Evolutionary conservation across 2,113 vertebrate species (phyloP).

Genomic region (Hippotragus niger): DNA sequence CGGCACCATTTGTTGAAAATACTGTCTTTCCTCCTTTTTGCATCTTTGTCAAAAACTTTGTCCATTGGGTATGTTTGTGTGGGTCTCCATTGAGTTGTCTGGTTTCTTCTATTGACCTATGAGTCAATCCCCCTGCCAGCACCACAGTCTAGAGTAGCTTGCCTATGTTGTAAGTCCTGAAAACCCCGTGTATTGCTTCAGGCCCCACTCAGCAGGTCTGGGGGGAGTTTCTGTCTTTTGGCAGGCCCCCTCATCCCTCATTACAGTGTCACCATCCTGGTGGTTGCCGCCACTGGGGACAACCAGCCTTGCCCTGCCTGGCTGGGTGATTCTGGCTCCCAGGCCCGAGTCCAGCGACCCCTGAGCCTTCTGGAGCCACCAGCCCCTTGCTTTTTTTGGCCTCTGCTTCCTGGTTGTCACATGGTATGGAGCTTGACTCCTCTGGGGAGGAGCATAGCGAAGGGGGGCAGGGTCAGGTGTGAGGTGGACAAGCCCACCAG

Average conservation of each 20-base stretch:
- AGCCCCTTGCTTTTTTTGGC: not conserved
- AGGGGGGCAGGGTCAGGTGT: not conserved
- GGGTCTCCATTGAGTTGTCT: not conserved
- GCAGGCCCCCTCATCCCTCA: not conserved
- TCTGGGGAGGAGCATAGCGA: not conserved
- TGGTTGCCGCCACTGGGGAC: too few relatives aligned
- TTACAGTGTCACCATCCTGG: not conserved
- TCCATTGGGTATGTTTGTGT: not conserved
- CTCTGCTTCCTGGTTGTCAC: not conserved
- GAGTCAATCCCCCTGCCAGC: not conserved
- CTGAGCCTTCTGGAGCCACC: not conserved
- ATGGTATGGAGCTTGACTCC: not conserved
- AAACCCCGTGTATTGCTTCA: not conserved
- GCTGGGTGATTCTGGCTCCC: not conserved
- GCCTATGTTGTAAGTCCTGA: not conserved
- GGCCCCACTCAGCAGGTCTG: not conserved
- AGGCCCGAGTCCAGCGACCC: not conserved
- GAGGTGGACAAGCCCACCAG: not conserved
- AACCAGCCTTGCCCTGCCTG: not conserved
- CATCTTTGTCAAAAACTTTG: not conserved
- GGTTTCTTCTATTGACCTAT: not conserved
- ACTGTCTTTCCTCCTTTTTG: not conserved
- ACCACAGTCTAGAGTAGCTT: not conserved
- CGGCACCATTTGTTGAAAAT: rapidly evolving
- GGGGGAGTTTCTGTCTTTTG: not conserved